Base-by-base conservation (phyloP, 1,140 invertebrate genomes). In the Lithobius niger region DNA sequence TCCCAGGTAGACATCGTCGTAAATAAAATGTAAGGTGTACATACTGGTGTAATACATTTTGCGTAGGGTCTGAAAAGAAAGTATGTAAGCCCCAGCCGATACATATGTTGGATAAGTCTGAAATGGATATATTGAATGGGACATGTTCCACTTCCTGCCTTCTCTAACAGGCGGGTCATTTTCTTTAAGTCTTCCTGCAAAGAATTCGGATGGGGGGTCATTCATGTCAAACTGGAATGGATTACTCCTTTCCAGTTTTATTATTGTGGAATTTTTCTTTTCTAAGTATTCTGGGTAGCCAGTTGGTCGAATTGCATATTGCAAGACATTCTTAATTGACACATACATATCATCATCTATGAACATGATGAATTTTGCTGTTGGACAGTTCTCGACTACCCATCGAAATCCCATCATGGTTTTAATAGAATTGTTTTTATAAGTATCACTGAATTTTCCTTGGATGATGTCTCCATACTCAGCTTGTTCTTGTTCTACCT, bases 301-400 rank as follows among this genome's bases (percentile, higher is more conserved):
- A 1, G 73, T 68, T 2, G 84, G 84, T 69, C 84, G 80, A 54
- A 81, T 74, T 2, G 88, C 59, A 67, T 86, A 88, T 53, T 80
- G 74, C 13, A 92, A 68, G 10, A 92, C 72, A 74, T 94, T 95
- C 67, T 85, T 88, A 0, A 84, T 78, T 1, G 88, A 93, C 22
- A 95, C 79, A 67, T 91, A 95, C 72, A 91, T 88, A 66, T 95
- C 91, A 67, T 96, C 91, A 68, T 95, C 90, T 15, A 85, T 80
- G 71, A 94, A 93, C 64, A 93, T 76, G 58, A 88, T 88, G 69
- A 83, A 93, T 60, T 84, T 82, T 0, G 86, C 82, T 31, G 78
- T 77, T 0, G 76, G 68, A 67, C 88, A 94, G 63, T 79, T 75
- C 48, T 80, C 76, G 25, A 80, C 76, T 18, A 80, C 78, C 90